phyloP scores from a whole-genome alignment of 2,888 invertebrate genomes.

The Ectemnius lituratus region DNA sequence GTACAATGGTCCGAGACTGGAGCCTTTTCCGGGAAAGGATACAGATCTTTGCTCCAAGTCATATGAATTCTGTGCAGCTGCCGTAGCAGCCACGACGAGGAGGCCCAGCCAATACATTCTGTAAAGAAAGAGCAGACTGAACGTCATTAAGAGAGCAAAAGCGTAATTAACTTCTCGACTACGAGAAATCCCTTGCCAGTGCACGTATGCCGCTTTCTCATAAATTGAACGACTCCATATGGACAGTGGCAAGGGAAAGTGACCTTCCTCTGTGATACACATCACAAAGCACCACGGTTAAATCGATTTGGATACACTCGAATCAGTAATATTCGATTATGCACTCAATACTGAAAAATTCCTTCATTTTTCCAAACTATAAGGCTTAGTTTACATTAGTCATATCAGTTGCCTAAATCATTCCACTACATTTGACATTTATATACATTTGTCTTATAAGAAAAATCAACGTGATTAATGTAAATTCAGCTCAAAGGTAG shows the following conservation, averaged over 20 bases:
- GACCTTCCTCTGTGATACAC: slow-evolving; percentile 32
- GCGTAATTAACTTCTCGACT: not conserved
- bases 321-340: no score
- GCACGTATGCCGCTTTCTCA: slow-evolving; percentile 18
- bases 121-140: slow-evolving; percentile 15
- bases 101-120: slow-evolving; percentile 72
- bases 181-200: not conserved
- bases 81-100: slow-evolving; percentile 66
- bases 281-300: not conserved
- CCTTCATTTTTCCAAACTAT: no score
- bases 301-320: no score
- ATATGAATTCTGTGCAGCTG: slow-evolving; percentile 69
- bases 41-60: slow-evolving; percentile 71
- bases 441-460: no score
- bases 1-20: slow-evolving; percentile 71
- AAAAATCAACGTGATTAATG: no score
- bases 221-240: not conserved
- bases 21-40: slow-evolving; percentile 69
- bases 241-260: slow-evolving; percentile 37
- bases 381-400: no score
- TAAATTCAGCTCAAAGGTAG: no score
- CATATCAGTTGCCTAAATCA: no score
- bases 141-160: not conserved
- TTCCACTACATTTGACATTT: no score
- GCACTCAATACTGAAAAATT: no score